Percentiles rank a stretch among this genome's conserved stretches.
Conservation (phyloP, 2,888 invertebrate genomes). For the Drosophila tripunctata region DNA sequence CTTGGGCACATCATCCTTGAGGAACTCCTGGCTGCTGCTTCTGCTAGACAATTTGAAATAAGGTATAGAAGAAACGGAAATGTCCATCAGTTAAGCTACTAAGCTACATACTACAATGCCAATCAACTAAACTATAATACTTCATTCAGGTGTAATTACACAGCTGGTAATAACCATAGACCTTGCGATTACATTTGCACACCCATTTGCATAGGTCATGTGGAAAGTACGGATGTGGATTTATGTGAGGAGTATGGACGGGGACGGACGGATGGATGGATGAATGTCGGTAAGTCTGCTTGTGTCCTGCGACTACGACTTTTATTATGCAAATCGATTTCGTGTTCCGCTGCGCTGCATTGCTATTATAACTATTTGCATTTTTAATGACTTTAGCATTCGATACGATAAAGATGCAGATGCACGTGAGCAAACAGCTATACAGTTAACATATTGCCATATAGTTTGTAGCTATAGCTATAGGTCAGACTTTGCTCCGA, state of each 20-base stretch:
- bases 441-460: no score
- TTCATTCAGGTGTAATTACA: conserved; percentile 5
- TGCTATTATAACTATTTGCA: conserved; percentile 49
- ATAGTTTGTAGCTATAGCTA: not conserved
- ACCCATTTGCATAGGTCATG: conserved; percentile 31
- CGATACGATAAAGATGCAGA: conserved; percentile 51
- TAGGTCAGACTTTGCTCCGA: conserved; percentile 41
- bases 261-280: no score
- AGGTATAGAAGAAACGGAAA: not conserved
- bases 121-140: no score
- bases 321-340: conserved; percentile 63
- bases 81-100: not conserved
- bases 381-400: conserved; percentile 46
- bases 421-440: conserved; percentile 43
- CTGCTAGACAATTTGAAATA: conserved; percentile 53
- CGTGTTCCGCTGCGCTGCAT: conserved; percentile 43
- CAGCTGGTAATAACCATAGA: conserved; percentile 46
- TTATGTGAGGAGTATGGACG: not conserved
- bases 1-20: conserved; percentile 68
- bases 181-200: conserved; percentile 48
- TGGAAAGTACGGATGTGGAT: not conserved
- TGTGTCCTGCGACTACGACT: conserved; percentile 18
- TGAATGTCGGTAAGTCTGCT: no score
- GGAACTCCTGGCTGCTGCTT: conserved; percentile 82
- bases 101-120: no score